These are phyloP conservation scores for Leptonema lineaticorne DNA, from an alignment of 1,140 invertebrate species.

Conservation along the genomic window DNA sequence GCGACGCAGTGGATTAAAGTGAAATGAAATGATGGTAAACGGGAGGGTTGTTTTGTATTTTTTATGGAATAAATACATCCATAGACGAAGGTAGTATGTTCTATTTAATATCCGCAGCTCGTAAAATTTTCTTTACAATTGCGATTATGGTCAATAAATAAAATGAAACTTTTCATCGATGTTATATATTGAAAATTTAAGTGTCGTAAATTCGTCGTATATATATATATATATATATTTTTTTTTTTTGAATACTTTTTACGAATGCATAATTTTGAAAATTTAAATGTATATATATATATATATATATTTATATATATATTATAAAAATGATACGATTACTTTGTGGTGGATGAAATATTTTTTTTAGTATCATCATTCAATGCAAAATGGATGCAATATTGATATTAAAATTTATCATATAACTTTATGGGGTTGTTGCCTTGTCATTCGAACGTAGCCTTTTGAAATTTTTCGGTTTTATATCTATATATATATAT, in stretches of 20 bases:
- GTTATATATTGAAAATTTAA: no score
- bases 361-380: neutral
- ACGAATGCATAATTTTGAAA: neutral
- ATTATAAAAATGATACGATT: no score
- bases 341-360: neutral
- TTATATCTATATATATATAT: no score
- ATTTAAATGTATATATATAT: neutral
- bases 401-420: neutral
- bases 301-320: neutral
- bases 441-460: neutral
- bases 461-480: neutral
- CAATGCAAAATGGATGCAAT: neutral
- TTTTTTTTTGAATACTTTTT: no score
- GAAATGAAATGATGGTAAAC: no score
- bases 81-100: no score
- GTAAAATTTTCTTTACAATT: neutral
- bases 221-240: neutral
- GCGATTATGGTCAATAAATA: constrained; percentile 2
- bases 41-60: no score
- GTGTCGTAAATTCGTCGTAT: neutral
- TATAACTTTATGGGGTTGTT: neutral
- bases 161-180: constrained; percentile 4
- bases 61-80: no score
- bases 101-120: neutral
- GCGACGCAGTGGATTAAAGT: no score